Evolutionary conservation across 2,113 vertebrate genomes (phyloP).

Genomic region (Lipotes vexillifer): DNA sequence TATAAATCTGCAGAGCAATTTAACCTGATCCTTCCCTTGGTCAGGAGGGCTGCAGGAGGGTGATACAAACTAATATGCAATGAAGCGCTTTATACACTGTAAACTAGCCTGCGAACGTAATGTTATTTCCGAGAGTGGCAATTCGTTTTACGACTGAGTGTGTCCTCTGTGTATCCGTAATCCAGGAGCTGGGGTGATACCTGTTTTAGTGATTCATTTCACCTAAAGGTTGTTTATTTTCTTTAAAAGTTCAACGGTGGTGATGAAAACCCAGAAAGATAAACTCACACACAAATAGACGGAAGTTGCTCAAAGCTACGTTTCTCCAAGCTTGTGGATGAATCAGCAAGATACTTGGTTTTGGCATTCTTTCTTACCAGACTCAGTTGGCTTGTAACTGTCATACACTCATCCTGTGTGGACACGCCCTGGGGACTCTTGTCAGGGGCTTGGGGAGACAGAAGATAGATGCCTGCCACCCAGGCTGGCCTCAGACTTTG

Average conservation of each 20-base stretch:
- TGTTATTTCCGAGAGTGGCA: background rate
- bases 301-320: background rate
- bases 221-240: background rate
- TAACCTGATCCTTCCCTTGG: accelerated
- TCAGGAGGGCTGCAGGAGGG: accelerated
- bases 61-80: accelerated
- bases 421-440: accelerated
- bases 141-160: background rate
- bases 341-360: accelerated
- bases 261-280: too few species aligned
- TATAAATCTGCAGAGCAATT: accelerated
- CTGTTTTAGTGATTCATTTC: background rate
- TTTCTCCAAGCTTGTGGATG: background rate
- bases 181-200: background rate
- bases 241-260: background rate
- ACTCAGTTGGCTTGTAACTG: accelerated
- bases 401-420: accelerated
- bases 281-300: background rate
- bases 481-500: accelerated
- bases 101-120: accelerated
- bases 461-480: accelerated
- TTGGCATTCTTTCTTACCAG: accelerated
- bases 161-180: background rate
- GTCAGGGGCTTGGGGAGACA: background rate
- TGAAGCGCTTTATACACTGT: accelerated